Percentiles rank a stretch among this genome's conserved stretches.
phyloP scores from a whole-genome alignment of 2,113 vertebrate species.

The Bettongia penicillata region DNA sequence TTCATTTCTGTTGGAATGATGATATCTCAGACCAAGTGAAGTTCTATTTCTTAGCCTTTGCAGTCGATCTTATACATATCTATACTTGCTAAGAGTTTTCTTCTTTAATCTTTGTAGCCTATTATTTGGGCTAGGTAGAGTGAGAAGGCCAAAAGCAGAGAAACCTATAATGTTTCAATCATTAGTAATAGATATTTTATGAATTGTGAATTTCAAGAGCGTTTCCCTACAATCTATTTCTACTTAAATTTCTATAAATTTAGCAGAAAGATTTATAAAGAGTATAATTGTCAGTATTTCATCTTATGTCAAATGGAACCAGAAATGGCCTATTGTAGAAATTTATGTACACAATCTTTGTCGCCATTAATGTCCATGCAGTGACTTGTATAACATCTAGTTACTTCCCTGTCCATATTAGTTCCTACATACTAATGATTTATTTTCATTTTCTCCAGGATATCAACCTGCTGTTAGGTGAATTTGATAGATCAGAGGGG shows the following conservation, averaged over 20 bases:
- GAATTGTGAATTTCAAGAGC: neutral
- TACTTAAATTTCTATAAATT: constrained; percentile 61
- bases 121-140: neutral
- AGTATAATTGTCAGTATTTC: constrained; percentile 72
- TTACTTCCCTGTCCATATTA: constrained; percentile 82
- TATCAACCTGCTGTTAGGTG: constrained; percentile 87
- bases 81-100: neutral
- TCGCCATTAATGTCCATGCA: constrained; percentile 78
- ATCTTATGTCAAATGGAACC: constrained; percentile 71
- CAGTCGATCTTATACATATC: neutral
- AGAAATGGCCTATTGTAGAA: constrained; percentile 70
- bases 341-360: constrained; percentile 77
- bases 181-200: neutral
- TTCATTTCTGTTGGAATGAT: neutral
- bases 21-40: neutral
- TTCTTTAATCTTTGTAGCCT: neutral
- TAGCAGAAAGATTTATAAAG: constrained; percentile 70
- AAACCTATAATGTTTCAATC: neutral
- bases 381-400: constrained; percentile 80
- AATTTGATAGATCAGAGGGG: constrained; percentile 89
- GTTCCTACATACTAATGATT: constrained; percentile 86
- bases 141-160: neutral
- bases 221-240: constrained; percentile 61
- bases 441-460: constrained; percentile 91
- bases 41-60: neutral